A percentile compares a stretch with the other conserved stretches of the same genome.
phyloP scores from a whole-genome alignment of 2,797 vertebrate genomes.

The Pteronotus mesoamericanus region DNA sequence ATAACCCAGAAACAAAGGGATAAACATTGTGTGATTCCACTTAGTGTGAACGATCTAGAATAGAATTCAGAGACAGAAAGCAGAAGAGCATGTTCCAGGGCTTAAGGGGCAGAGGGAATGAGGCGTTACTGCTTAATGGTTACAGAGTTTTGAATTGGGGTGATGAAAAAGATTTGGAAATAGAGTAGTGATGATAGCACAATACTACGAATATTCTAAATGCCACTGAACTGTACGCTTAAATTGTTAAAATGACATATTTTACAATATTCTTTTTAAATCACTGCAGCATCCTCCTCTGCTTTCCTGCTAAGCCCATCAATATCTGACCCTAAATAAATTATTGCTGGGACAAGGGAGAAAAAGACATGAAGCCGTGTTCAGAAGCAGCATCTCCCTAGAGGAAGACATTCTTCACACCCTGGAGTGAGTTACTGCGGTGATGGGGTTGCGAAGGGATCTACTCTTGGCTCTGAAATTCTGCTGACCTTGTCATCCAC shows the following conservation, averaged over 20 bases:
- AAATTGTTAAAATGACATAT: neutral
- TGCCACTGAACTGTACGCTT: neutral
- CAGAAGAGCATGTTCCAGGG: neutral
- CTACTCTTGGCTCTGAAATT: constrained; percentile 36
- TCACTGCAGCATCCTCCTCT: neutral
- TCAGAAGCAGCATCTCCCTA: neutral
- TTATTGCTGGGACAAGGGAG: neutral
- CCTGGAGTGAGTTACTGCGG: neutral
- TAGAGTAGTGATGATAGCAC: neutral
- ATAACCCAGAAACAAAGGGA: neutral
- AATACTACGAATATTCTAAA: neutral
- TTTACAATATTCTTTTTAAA: neutral
- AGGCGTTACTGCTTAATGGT: neutral
- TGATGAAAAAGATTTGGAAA: neutral
- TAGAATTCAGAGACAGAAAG: neutral
- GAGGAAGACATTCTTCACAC: neutral
- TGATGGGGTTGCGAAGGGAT: neutral
- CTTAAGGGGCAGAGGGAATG: neutral
- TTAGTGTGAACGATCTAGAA: neutral
- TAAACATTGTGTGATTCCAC: neutral
- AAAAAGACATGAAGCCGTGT: neutral
- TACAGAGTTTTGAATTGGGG: neutral
- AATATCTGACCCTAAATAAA: neutral
- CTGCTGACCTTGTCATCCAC: constrained; percentile 41
- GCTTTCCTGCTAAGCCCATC: neutral